Evolutionary conservation across 1,140 invertebrate species (phyloP).

Genomic region (Euura saliciscinereae): DNA sequence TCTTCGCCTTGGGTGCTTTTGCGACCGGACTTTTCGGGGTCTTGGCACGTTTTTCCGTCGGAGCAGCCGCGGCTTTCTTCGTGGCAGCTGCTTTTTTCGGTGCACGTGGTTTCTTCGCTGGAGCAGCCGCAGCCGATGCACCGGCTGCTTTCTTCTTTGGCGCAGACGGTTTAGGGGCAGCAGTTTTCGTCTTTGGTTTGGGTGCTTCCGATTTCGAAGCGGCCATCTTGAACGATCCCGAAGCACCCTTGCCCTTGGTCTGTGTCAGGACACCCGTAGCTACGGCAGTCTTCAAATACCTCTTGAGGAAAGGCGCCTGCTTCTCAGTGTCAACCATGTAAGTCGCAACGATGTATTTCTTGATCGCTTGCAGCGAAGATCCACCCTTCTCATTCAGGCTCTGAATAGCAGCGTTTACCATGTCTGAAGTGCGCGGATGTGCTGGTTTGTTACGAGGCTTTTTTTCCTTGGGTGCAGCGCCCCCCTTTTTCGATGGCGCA

Average conservation of each 20-base stretch:
- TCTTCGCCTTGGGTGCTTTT: too few species aligned
- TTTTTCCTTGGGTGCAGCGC: too few species aligned
- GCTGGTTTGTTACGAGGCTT: too few species aligned
- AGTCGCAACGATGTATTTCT: conserved; percentile 64
- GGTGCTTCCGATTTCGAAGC: conserved; percentile 24
- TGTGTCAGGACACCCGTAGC: conserved; percentile 61
- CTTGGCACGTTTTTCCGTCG: too few species aligned
- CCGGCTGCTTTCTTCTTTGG: conserved; percentile 42
- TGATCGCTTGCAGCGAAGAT: conserved; percentile 67
- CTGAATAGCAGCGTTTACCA: conserved; percentile 65
- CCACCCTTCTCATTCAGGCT: conserved; percentile 65
- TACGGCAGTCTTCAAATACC: conserved; percentile 64
- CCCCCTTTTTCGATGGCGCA: too few species aligned
- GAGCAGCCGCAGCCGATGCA: too few species aligned
- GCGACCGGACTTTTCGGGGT: too few species aligned
- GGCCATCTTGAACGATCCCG: conserved; percentile 64
- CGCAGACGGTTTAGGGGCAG: too few species aligned
- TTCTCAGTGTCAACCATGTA: conserved; percentile 66
- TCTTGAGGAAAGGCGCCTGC: conserved; percentile 64
- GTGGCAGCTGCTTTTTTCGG: too few species aligned
- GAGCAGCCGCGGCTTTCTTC: too few species aligned
- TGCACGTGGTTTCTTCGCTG: too few species aligned
- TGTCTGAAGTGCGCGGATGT: conserved; percentile 60
- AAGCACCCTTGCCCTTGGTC: conserved; percentile 66
- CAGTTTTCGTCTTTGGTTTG: conserved; percentile 10